Evolutionary conservation across 2,797 vertebrate species (phyloP).

Genomic region (Cottoperca gobio): DNA sequence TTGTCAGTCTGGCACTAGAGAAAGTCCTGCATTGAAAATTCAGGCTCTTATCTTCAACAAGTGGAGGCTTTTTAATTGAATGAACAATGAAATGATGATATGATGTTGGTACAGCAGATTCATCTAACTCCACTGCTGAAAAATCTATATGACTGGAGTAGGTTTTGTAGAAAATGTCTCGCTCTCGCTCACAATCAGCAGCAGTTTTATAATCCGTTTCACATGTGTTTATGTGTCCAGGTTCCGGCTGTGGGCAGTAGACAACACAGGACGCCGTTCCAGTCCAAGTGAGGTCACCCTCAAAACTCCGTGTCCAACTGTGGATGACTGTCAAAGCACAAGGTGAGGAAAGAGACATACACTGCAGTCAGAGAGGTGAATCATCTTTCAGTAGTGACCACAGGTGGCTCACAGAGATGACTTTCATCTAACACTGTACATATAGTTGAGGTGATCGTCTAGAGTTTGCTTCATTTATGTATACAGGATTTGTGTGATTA

Average conservation of each 20-base stretch:
- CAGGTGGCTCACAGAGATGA: background rate
- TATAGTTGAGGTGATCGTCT: slow-evolving; percentile 2
- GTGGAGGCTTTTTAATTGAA: slow-evolving; percentile 1
- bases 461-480: background rate
- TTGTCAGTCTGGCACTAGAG: background rate
- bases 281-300: slow-evolving; percentile 94
- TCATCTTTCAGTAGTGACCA: background rate
- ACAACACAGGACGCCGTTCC: slow-evolving; percentile 96
- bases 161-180: background rate
- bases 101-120: slow-evolving; percentile 1
- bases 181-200: background rate
- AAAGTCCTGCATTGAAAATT: slow-evolving; percentile 13
- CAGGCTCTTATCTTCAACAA: slow-evolving; percentile 10
- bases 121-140: background rate
- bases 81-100: background rate
- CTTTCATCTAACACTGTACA: background rate
- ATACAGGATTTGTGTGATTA: background rate
- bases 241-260: slow-evolving; percentile 97
- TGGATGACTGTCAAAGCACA: slow-evolving; percentile 98
- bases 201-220: background rate
- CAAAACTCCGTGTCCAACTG: slow-evolving; percentile 95
- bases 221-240: slow-evolving; percentile 72
- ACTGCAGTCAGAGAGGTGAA: slow-evolving; percentile 17
- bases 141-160: background rate
- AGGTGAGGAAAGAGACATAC: slow-evolving; percentile 84